Conservation (phyloP, 2,888 invertebrate genomes). For the Xanthostigma xanthostigma region DNA sequence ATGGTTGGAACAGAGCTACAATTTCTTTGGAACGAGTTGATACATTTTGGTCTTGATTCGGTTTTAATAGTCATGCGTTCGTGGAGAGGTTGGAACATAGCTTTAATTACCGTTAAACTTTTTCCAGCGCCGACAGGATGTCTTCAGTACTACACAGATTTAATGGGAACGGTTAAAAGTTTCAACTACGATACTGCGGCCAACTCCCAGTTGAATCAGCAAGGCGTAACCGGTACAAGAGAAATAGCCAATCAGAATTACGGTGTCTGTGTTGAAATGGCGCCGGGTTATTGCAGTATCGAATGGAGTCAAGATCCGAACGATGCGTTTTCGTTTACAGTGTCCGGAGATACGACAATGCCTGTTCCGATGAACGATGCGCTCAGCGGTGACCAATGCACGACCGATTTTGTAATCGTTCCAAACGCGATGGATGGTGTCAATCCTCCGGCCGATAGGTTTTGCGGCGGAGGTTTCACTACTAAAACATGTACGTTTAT, state of each 20-base stretch:
- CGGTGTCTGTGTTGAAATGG: slow-evolving; percentile 62
- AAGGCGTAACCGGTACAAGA: slow-evolving; percentile 44
- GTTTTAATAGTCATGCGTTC: no score
- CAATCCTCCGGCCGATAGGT: slow-evolving; percentile 42
- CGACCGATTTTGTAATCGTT: slow-evolving; percentile 59
- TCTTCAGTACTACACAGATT: slow-evolving; percentile 53
- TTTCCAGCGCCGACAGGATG: slow-evolving; percentile 61
- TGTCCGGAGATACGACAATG: slow-evolving; percentile 52
- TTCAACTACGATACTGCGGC: slow-evolving; percentile 60
- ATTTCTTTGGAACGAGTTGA: no score
- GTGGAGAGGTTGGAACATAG: no score
- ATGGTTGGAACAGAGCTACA: no score
- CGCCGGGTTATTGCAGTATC: slow-evolving; percentile 55
- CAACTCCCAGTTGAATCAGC: slow-evolving; percentile 37
- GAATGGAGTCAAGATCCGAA: slow-evolving; percentile 38
- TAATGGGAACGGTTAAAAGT: slow-evolving; percentile 48
- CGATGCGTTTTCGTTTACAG: slow-evolving; percentile 49
- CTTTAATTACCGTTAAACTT: no score
- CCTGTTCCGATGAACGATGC: slow-evolving; percentile 40
- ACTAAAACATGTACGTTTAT: slow-evolving; percentile 42
- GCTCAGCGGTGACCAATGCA: slow-evolving; percentile 43
- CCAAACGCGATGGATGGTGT: slow-evolving; percentile 44
- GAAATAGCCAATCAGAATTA: slow-evolving; percentile 59
- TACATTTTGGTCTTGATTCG: no score
- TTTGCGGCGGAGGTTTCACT: slow-evolving; percentile 59